Conservation (phyloP, 2,113 vertebrate genomes). For the Cyrtonyx montezumae region DNA sequence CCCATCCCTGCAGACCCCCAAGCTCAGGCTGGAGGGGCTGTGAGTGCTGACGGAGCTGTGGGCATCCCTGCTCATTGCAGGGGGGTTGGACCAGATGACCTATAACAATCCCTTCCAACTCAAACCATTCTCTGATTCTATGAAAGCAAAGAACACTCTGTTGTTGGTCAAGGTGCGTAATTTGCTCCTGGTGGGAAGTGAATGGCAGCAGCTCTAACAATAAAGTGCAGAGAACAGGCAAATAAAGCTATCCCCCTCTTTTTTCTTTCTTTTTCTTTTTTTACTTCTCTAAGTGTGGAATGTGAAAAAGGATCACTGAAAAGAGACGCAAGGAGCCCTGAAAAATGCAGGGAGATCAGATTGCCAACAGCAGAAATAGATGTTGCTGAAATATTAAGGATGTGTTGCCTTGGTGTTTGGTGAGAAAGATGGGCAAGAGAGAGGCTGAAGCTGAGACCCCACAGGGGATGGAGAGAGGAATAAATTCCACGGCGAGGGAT, state of each 20-base stretch:
- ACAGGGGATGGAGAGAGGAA: not conserved
- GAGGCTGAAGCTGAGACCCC: not conserved
- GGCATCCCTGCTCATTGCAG: too few relatives aligned
- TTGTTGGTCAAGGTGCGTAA: not conserved
- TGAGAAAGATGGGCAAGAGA: not conserved
- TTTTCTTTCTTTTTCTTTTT: accelerated
- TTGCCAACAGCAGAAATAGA: conserved; percentile 31
- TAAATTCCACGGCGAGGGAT: not conserved
- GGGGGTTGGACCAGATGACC: too few relatives aligned
- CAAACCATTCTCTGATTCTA: too few relatives aligned
- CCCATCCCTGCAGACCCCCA: too few relatives aligned
- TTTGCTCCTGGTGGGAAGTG: not conserved
- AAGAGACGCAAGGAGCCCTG: not conserved
- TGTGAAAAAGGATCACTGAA: not conserved
- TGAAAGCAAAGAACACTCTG: not conserved
- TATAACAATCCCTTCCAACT: too few relatives aligned
- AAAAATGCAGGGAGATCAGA: not conserved
- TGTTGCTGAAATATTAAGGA: conserved; percentile 47
- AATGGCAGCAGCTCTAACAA: not conserved
- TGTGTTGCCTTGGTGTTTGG: conserved; percentile 35
- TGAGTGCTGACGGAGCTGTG: too few relatives aligned
- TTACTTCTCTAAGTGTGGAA: not conserved
- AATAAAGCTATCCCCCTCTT: not conserved
- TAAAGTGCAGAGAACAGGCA: not conserved
- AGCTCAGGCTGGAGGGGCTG: too few relatives aligned